Conservation (phyloP, 2,113 vertebrate genomes). For the Neopipo cinnamomea region DNA sequence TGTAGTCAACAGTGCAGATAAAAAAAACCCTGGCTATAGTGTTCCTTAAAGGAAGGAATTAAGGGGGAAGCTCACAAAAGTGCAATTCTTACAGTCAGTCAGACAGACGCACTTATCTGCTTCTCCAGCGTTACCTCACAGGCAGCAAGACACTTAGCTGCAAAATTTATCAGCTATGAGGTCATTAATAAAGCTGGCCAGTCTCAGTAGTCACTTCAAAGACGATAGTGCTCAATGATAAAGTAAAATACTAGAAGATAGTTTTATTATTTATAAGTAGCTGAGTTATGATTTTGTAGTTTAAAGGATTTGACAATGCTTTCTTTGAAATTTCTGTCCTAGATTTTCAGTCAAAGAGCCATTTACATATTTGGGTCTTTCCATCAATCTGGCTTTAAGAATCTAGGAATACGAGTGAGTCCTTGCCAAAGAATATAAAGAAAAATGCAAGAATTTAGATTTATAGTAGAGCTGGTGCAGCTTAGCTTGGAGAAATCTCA, state of each 20-base stretch:
- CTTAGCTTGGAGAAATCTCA: constrained; percentile 33
- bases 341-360: constrained; percentile 8
- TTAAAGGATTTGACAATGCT: constrained; percentile 22
- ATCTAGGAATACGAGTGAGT: neutral
- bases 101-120: constrained; percentile 35
- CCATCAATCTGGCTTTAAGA: constrained; percentile 3
- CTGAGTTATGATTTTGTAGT: constrained; percentile 13
- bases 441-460: constrained; percentile 40
- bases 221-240: constrained; percentile 33
- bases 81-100: constrained; percentile 27
- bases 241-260: constrained; percentile 41
- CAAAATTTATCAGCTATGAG: constrained; percentile 63
- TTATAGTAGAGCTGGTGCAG: constrained; percentile 25
- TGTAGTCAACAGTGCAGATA: constrained; percentile 10
- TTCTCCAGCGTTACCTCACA: constrained; percentile 37
- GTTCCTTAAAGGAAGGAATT: neutral
- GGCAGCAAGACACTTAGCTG: constrained; percentile 34
- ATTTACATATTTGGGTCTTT: constrained; percentile 15
- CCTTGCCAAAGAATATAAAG: neutral
- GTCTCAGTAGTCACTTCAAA: constrained; percentile 65
- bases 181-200: constrained; percentile 64
- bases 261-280: constrained; percentile 42
- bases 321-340: constrained; percentile 61
- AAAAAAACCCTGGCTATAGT: neutral
- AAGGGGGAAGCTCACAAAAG: constrained; percentile 39